These are phyloP conservation scores for Cantharis nigra DNA, from an alignment of 2,888 invertebrate species.

Conservation along the genomic window DNA sequence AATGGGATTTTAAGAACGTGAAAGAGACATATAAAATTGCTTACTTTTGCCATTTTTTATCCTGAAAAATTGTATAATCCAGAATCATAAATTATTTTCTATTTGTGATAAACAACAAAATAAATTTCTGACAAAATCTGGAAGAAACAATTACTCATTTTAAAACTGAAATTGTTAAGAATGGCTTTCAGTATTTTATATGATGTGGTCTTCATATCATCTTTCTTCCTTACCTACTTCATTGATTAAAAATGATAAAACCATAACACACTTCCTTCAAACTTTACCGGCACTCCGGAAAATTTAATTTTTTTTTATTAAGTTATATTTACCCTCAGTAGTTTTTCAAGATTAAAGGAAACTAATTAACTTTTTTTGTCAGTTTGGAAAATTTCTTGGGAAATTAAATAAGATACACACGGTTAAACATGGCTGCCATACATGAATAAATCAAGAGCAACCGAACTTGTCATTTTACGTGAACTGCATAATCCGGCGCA, in stretches of 20 bases:
- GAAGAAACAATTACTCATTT: not conserved
- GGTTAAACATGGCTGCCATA: too few species aligned
- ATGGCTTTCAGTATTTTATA: not conserved
- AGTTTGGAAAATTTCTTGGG: not conserved
- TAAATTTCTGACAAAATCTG: not conserved
- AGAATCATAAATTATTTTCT: not conserved
- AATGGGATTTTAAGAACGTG: not conserved
- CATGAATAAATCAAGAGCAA: not conserved
- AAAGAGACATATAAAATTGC: not conserved
- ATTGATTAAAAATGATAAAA: not conserved
- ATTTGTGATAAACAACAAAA: not conserved
- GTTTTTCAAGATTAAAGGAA: too few species aligned
- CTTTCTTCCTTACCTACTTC: not conserved
- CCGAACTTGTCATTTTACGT: not conserved
- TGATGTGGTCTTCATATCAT: not conserved
- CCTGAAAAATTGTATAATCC: not conserved
- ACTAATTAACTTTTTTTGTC: too few species aligned
- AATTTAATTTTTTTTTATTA: not conserved
- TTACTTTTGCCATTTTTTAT: not conserved
- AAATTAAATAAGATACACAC: not conserved
- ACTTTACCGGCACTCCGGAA: too few species aligned
- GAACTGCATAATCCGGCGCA: not conserved
- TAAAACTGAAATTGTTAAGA: not conserved
- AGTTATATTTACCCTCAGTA: too few species aligned
- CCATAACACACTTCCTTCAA: not conserved